Evolutionary conservation across 37 sponge, comb jelly and placozoan genomes (phyloP).

Genomic region (Amphimedon queenslandica): DNA sequence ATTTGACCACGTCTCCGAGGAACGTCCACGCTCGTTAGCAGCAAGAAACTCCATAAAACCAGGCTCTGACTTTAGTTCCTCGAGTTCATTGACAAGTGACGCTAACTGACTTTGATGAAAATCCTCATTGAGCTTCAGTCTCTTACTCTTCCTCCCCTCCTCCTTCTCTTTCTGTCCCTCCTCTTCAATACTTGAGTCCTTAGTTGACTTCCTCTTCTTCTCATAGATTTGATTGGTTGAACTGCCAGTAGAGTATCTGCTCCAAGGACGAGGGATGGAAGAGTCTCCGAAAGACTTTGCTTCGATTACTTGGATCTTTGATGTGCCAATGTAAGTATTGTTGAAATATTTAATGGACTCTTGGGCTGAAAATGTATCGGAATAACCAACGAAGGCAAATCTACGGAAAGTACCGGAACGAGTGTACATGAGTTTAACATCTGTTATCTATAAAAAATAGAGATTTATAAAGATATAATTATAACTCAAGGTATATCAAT

Average conservation of each 20-base stretch:
- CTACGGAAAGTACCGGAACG: conserved; percentile 59
- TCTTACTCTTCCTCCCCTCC: too few species aligned
- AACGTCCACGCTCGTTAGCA: conserved; percentile 51
- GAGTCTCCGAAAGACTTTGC: too few species aligned
- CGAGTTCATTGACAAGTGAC: conserved; percentile 20
- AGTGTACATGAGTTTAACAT: conserved; percentile 75
- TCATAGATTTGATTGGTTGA: conserved; percentile 44
- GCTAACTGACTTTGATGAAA: too few species aligned
- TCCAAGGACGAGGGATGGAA: conserved; percentile 57
- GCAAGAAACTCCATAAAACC: too few species aligned
- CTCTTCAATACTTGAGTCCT: too few species aligned
- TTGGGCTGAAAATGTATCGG: conserved; percentile 29
- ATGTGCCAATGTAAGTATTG: too few species aligned
- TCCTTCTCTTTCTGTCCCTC: conserved; percentile 2
- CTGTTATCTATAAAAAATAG: conserved; percentile 89
- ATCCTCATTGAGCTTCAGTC: neutral
- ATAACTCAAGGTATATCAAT: too few species aligned
- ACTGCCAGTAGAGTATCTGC: conserved; percentile 71
- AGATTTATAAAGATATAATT: too few species aligned
- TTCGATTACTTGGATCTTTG: conserved; percentile 77
- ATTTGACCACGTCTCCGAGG: conserved; percentile 61
- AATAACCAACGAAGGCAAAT: conserved; percentile 84
- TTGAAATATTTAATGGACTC: too few species aligned
- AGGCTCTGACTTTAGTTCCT: conserved; percentile 56
- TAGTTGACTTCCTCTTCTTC: neutral